Conservation (phyloP, 2,888 invertebrate species). For the Pristionchus exspectatus region DNA sequence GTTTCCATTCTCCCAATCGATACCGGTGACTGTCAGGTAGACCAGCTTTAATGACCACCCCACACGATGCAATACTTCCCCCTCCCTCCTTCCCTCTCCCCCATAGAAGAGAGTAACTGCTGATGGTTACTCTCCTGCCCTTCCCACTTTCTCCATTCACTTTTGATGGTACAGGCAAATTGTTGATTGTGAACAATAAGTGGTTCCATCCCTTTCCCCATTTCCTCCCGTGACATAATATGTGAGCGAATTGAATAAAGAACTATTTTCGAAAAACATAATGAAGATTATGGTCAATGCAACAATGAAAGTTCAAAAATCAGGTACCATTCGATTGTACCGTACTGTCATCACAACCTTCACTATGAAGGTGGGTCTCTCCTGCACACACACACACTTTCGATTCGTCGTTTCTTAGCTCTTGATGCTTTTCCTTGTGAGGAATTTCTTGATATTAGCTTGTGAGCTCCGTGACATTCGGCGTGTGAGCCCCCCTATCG, state of each 20-base stretch:
- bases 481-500: not conserved
- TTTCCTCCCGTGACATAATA: not conserved
- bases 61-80: constrained; percentile 55
- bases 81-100: constrained; percentile 56
- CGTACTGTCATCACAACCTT: not conserved
- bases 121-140: not conserved
- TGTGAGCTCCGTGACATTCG: not conserved
- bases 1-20: constrained; percentile 22
- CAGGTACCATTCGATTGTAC: constrained; percentile 14
- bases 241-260: constrained; percentile 2
- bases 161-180: not conserved
- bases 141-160: constrained; percentile 29
- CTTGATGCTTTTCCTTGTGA: no score
- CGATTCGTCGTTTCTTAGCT: no score
- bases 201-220: not conserved
- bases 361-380: not conserved
- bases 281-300: not conserved
- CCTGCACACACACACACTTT: not conserved
- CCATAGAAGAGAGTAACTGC: not conserved
- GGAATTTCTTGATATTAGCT: not conserved
- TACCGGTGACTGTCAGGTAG: constrained; percentile 28
- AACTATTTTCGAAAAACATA: not conserved
- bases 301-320: not conserved
- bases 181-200: constrained; percentile 2
- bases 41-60: constrained; percentile 31